These are phyloP conservation scores for Ditylenchus dipsaci DNA, from an alignment of 1,140 invertebrate genomes.

Conservation along the genomic window DNA sequence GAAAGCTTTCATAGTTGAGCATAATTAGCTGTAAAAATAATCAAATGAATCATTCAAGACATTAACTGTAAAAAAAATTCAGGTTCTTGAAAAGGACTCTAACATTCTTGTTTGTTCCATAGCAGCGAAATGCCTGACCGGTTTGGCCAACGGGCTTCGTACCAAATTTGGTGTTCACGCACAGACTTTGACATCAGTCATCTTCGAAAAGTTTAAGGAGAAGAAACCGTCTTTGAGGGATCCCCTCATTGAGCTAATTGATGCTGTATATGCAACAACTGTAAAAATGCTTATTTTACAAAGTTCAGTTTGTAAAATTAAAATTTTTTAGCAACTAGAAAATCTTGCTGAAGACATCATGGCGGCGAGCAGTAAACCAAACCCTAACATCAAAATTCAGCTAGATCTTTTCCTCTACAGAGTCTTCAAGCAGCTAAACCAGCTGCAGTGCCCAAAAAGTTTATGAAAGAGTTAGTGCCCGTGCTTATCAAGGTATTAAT, in stretches of 20 bases:
- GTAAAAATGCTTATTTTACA: constrained; percentile 18
- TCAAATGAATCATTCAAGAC: too few species aligned
- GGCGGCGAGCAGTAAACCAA: constrained; percentile 67
- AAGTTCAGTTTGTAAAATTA: too few species aligned
- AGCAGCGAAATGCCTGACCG: constrained; percentile 77
- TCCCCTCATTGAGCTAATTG: constrained; percentile 71
- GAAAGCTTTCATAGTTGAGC: not conserved
- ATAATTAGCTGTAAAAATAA: not conserved
- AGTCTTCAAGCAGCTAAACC: constrained; percentile 14
- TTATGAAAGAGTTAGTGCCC: constrained; percentile 19
- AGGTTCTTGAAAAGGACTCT: constrained; percentile 71
- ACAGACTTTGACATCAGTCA: constrained; percentile 66
- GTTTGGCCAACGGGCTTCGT: constrained; percentile 79
- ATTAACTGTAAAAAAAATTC: constrained; percentile 4
- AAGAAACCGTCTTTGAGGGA: constrained; percentile 78
- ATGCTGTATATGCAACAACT: constrained; percentile 60
- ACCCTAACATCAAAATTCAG: constrained; percentile 29
- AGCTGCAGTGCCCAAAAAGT: constrained; percentile 15
- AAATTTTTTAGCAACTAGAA: constrained; percentile 70
- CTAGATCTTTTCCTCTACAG: constrained; percentile 26
- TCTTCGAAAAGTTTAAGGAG: constrained; percentile 94
- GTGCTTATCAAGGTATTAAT: constrained; percentile 5
- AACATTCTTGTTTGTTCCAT: constrained; percentile 87
- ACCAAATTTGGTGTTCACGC: constrained; percentile 82
- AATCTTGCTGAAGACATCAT: constrained; percentile 77